A percentile compares a stretch with the other conserved stretches of the same genome.
phyloP scores from a whole-genome alignment of 2,888 invertebrate species.

The Lithophane socia region DNA sequence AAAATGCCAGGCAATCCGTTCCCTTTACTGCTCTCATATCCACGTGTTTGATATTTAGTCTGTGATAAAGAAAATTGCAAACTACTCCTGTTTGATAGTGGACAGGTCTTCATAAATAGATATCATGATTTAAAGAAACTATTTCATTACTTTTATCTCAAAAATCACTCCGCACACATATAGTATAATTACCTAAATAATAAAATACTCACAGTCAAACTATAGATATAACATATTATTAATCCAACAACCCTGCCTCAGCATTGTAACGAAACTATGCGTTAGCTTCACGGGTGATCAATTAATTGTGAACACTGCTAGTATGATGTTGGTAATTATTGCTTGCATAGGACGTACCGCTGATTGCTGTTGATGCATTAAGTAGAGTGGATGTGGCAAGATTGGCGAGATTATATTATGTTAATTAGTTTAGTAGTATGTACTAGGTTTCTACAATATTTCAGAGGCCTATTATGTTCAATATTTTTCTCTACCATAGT shows the following conservation, averaged over 20 bases:
- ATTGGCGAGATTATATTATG: background rate
- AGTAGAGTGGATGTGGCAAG: conserved; percentile 53
- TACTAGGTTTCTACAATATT: background rate
- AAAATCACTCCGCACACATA: background rate
- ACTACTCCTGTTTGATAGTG: background rate
- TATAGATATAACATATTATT: conserved; percentile 30
- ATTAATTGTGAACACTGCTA: conserved; percentile 69
- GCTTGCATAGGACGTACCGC: conserved; percentile 36
- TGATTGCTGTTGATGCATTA: conserved; percentile 59
- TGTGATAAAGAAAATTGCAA: background rate
- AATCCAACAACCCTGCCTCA: conserved; percentile 39
- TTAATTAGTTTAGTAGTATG: background rate
- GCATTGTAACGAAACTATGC: conserved; percentile 44
- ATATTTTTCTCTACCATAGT: background rate
- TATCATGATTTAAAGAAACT: background rate
- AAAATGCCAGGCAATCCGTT: background rate
- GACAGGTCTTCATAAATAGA: background rate
- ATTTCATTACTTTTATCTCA: background rate
- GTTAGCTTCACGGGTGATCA: conserved; percentile 71
- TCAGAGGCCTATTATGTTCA: background rate
- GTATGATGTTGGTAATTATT: conserved; percentile 39
- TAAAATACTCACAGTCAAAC: too few relatives aligned
- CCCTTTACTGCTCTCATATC: background rate
- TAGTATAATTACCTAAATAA: too few relatives aligned
- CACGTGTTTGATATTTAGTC: too few relatives aligned